These are phyloP conservation scores for Seira ritae DNA, from an alignment of 2,888 invertebrate genomes.

Conservation along the genomic window DNA sequence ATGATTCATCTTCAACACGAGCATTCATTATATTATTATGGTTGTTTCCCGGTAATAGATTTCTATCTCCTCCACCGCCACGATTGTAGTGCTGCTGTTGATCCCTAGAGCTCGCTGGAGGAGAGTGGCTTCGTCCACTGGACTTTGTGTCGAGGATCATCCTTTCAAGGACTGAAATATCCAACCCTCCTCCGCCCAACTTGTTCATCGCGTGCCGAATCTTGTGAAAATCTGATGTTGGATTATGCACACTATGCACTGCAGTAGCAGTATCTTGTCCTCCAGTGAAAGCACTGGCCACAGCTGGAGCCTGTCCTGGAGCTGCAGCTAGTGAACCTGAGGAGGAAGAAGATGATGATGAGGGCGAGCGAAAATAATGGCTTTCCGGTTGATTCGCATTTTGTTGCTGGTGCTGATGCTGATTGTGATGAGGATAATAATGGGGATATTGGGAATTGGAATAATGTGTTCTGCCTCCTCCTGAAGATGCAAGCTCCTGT, in stretches of 20 bases:
- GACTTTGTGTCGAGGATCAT: conserved; percentile 69
- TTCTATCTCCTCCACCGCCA: neutral
- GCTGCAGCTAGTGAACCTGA: neutral
- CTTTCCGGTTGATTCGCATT: conserved; percentile 8
- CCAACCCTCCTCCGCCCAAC: conserved; percentile 67
- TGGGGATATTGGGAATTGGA: conserved; percentile 25
- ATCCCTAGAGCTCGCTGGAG: conserved; percentile 4
- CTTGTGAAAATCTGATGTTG: conserved; percentile 65
- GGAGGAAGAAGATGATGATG: neutral
- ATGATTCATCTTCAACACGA: neutral
- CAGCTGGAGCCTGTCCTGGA: conserved; percentile 25
- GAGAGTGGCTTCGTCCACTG: neutral
- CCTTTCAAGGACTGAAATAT: conserved; percentile 64
- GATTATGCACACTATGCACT: neutral
- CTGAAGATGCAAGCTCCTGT: neutral
- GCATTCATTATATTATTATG: neutral
- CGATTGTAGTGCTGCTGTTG: conserved; percentile 16
- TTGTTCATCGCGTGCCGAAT: conserved; percentile 71
- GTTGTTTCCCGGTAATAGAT: neutral
- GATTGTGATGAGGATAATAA: conserved; percentile 20
- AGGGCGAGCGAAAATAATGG: neutral
- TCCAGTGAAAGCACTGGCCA: conserved; percentile 44
- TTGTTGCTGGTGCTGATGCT: conserved; percentile 15
- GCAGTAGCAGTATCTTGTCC: neutral
- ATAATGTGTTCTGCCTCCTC: conserved; percentile 1